Conservation (phyloP, 2,888 invertebrate genomes). For the Caenorhabditis becei region DNA sequence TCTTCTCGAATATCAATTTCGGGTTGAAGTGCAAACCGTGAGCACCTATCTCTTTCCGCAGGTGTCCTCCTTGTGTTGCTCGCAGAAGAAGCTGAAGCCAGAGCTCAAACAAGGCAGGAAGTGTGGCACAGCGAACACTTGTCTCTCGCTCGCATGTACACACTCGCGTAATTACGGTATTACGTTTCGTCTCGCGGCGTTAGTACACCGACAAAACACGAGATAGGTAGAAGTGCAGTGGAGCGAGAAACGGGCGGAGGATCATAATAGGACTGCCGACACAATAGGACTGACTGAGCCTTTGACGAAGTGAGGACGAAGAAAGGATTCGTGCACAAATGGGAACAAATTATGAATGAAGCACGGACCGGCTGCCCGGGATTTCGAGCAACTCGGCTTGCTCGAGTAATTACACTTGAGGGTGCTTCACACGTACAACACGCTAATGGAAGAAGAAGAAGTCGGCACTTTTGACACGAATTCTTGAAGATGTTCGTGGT, state of each 20-base stretch:
- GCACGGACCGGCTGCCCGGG: background rate
- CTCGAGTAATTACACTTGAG: slow-evolving; percentile 42
- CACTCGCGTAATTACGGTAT: slow-evolving; percentile 53
- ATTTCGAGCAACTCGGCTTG: slow-evolving; percentile 20
- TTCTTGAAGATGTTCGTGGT: background rate
- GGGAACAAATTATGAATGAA: slow-evolving; percentile 21
- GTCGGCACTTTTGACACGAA: background rate
- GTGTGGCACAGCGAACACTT: slow-evolving; percentile 54
- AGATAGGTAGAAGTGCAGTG: slow-evolving; percentile 39
- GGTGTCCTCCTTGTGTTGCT: slow-evolving; percentile 27
- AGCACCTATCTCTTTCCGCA: slow-evolving; percentile 17
- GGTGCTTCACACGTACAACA: slow-evolving; percentile 38
- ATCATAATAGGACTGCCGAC: slow-evolving; percentile 32
- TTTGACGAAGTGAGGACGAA: slow-evolving; percentile 6
- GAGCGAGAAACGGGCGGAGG: slow-evolving; percentile 27
- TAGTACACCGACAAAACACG: slow-evolving; percentile 11
- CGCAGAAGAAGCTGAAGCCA: slow-evolving; percentile 4
- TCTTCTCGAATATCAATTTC: slow-evolving; percentile 45
- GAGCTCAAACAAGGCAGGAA: slow-evolving; percentile 44
- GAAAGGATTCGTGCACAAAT: slow-evolving; percentile 16
- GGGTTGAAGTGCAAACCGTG: slow-evolving; percentile 40
- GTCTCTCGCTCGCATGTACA: slow-evolving; percentile 8
- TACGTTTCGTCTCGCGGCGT: slow-evolving; percentile 38
- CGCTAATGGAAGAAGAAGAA: slow-evolving; percentile 24
- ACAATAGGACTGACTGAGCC: slow-evolving; percentile 6